A percentile compares a stretch with the other conserved stretches of the same genome.
Evolutionary conservation across 2,888 invertebrate species (phyloP).

Genomic region (Oegoconia quadripuncta): DNA sequence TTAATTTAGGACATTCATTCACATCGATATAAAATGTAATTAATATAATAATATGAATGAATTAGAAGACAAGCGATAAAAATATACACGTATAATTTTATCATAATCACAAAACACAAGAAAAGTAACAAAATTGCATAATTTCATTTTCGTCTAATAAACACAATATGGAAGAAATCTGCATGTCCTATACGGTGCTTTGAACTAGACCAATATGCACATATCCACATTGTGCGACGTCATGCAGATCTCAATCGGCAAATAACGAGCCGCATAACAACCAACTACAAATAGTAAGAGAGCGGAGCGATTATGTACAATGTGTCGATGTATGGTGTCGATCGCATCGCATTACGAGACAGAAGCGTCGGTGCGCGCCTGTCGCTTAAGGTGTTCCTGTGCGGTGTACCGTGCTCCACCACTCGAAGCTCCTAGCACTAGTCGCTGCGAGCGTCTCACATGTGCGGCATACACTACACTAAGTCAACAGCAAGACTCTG

Average conservation of each 20-base stretch:
- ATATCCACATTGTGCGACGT: constrained; percentile 60
- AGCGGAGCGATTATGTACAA: constrained; percentile 70
- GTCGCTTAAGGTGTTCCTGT: constrained; percentile 70
- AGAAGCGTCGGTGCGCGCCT: constrained; percentile 68
- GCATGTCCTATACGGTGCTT: constrained; percentile 54
- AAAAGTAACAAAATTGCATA: constrained; percentile 28
- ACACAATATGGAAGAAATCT: constrained; percentile 20
- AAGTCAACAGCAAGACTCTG: constrained; percentile 71
- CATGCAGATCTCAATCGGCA: constrained; percentile 63
- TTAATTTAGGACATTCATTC: constrained; percentile 37
- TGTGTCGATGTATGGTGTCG: constrained; percentile 48
- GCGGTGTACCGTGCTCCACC: constrained; percentile 64
- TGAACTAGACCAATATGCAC: constrained; percentile 58
- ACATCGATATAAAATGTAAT: constrained; percentile 35
- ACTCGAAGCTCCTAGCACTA: constrained; percentile 69
- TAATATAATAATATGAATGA: constrained; percentile 29
- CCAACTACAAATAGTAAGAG: constrained; percentile 56
- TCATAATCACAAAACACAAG: constrained; percentile 31
- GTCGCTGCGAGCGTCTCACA: constrained; percentile 57
- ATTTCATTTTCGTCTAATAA: constrained; percentile 18
- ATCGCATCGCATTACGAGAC: constrained; percentile 46
- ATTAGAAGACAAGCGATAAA: constrained; percentile 35
- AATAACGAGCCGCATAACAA: constrained; percentile 50
- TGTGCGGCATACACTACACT: constrained; percentile 76
- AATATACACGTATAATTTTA: constrained; percentile 40